phyloP scores from a whole-genome alignment of 1,140 invertebrate species.

The Drosophila pseudoananassae region DNA sequence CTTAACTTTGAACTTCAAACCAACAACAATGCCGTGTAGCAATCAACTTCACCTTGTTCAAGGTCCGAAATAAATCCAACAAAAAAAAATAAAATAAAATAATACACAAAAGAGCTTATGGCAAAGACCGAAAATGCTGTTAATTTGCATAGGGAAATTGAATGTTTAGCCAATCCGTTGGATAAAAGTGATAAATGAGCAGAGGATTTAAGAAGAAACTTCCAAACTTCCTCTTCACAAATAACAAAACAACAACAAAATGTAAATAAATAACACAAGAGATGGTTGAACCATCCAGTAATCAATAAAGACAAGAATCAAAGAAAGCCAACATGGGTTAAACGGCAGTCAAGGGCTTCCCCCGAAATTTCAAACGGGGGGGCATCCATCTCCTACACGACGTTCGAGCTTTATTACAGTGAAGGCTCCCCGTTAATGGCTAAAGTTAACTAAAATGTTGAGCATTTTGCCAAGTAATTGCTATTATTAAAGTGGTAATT shows the following conservation, averaged over 20 bases:
- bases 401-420: no score
- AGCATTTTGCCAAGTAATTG: no score
- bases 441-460: no score
- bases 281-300: neutral
- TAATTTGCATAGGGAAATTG: constrained; percentile 79
- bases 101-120: constrained; percentile 15
- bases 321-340: neutral
- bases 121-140: constrained; percentile 20
- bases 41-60: constrained; percentile 81
- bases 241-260: neutral
- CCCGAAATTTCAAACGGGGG: neutral
- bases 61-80: constrained; percentile 45
- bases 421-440: no score
- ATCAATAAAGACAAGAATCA: neutral
- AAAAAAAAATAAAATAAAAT: constrained; percentile 15
- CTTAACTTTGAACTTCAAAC: constrained; percentile 78
- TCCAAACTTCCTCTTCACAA: constrained; percentile 35
- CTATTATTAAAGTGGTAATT: no score
- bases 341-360: constrained; percentile 20
- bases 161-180: constrained; percentile 48
- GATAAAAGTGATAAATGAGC: constrained; percentile 21
- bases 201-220: constrained; percentile 14
- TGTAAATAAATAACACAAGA: constrained; percentile 6
- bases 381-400: constrained; percentile 2
- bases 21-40: constrained; percentile 45